Evolutionary conservation across 1,140 invertebrate species (phyloP).

Genomic region (Caenorhabditis remanei): DNA sequence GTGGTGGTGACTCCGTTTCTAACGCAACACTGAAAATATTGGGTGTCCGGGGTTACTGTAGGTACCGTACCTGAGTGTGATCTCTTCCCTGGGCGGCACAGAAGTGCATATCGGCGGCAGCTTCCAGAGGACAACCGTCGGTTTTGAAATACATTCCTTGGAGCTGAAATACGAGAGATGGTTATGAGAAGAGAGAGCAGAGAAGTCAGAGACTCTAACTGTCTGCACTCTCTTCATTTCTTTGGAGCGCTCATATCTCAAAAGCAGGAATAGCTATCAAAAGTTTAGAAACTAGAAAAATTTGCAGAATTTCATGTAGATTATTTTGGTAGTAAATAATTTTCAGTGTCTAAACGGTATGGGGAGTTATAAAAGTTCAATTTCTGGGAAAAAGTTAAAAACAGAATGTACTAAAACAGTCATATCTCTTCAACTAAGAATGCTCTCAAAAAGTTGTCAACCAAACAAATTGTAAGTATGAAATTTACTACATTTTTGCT

Average conservation of each 20-base stretch:
- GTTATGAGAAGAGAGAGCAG: too few species aligned
- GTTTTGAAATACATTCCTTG: constrained; percentile 65
- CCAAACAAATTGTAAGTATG: too few species aligned
- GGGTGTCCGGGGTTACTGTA: neutral
- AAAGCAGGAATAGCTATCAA: neutral
- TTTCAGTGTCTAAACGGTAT: too few species aligned
- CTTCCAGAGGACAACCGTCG: constrained; percentile 63
- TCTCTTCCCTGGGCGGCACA: constrained; percentile 63
- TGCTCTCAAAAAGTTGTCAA: too few species aligned
- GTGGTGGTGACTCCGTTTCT: constrained; percentile 67
- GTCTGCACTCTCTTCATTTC: neutral
- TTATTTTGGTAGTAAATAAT: neutral
- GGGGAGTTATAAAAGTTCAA: too few species aligned
- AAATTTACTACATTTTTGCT: too few species aligned
- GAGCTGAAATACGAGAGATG: constrained; percentile 50
- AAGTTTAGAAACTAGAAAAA: neutral
- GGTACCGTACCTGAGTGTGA: constrained; percentile 19
- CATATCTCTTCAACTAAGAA: too few species aligned
- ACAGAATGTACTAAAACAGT: too few species aligned
- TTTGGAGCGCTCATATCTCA: neutral
- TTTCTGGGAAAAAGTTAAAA: too few species aligned
- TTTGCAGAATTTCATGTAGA: neutral
- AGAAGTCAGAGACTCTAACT: neutral
- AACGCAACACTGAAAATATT: constrained; percentile 58
- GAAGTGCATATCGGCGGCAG: constrained; percentile 66